Evolutionary conservation across 2,113 vertebrate genomes (phyloP).

Genomic region (Alethe diademata): DNA sequence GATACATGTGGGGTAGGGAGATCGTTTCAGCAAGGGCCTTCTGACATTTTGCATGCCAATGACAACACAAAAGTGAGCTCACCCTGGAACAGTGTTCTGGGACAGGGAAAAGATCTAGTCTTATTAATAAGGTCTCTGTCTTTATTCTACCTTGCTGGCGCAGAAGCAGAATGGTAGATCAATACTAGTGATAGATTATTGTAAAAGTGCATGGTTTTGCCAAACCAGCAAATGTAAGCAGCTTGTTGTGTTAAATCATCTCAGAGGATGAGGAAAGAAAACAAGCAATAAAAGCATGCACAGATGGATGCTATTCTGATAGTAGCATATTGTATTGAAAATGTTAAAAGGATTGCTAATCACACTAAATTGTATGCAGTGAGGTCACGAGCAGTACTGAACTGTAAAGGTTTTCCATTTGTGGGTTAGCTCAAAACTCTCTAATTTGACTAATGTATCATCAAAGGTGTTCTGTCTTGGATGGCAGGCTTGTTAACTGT

Average conservation of each 20-base stretch:
- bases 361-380: neutral
- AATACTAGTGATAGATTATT: neutral
- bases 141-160: neutral
- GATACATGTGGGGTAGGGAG: fast-evolving
- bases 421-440: neutral
- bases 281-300: neutral
- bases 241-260: neutral
- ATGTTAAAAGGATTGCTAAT: neutral
- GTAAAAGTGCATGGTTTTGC: neutral
- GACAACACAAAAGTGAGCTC: neutral
- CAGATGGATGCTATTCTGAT: neutral
- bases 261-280: neutral
- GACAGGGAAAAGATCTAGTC: neutral
- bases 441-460: neutral
- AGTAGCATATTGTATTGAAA: neutral
- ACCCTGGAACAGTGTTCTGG: neutral
- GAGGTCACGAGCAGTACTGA: neutral
- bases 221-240: neutral
- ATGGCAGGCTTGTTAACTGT: neutral
- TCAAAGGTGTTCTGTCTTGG: neutral
- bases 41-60: neutral
- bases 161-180: neutral
- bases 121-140: neutral
- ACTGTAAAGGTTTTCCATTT: neutral
- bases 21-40: neutral